These are phyloP conservation scores for Bergia puertoricense DNA, from an alignment of 92 coral and sea anemone genomes.

Conservation along the genomic window DNA sequence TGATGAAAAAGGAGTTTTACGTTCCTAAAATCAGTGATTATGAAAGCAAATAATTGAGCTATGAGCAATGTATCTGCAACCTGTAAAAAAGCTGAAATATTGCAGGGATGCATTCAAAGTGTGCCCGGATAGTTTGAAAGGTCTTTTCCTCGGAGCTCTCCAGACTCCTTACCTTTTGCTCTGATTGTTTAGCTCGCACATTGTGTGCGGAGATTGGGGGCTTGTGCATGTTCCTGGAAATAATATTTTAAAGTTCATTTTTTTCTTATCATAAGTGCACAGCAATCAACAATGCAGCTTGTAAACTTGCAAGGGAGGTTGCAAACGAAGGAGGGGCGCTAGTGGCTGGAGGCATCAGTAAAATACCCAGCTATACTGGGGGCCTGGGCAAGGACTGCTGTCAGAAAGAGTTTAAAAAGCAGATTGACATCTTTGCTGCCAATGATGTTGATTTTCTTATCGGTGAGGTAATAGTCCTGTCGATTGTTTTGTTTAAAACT, in stretches of 20 bases:
- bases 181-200: too few relatives aligned
- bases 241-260: too few relatives aligned
- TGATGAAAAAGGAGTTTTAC: too few relatives aligned
- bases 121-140: too few relatives aligned
- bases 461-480: conserved; percentile 9
- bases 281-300: conserved; percentile 17
- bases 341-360: conserved; percentile 9
- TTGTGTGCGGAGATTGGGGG: too few relatives aligned
- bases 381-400: conserved; percentile 20
- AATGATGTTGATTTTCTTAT: conserved; percentile 14
- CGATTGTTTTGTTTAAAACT: background rate
- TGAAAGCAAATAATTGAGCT: too few relatives aligned
- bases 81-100: too few relatives aligned
- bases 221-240: background rate
- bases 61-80: too few relatives aligned
- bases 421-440: background rate
- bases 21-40: too few relatives aligned
- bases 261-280: background rate
- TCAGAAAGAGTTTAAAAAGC: conserved; percentile 15
- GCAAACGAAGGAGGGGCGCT: conserved; percentile 11
- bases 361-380: background rate
- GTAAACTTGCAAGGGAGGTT: conserved; percentile 26
- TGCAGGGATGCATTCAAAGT: too few relatives aligned
- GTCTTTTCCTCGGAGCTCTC: too few relatives aligned
- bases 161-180: too few relatives aligned